Base-by-base conservation (phyloP, 2,888 invertebrate genomes). In the Parapristionchus giblindavisi region DNA sequence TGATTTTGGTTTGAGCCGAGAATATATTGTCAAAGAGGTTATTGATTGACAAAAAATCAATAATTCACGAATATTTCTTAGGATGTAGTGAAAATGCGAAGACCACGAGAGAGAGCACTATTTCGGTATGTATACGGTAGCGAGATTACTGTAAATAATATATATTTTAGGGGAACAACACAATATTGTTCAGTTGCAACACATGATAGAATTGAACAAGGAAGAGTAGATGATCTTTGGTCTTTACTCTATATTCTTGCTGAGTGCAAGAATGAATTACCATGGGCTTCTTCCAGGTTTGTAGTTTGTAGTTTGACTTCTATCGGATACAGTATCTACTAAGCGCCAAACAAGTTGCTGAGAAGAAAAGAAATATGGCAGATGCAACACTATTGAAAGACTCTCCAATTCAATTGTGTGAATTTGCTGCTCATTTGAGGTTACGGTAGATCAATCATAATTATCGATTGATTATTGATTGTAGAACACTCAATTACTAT, bases 151-250 rank as follows among this genome's bases (percentile, higher is more conserved):
- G n/a, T n/a, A n/a, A n/a, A n/a, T n/a, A n/a, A n/a, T 14, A 48
- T 48, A 14, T 21, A 21, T 21, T 48, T 48, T 48, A 71, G 71
- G 21, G 71, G 71, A 27, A 71, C 71, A 43, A 71, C 58, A 3
- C 56, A 40, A 27, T 71, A 71, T 40, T 71, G 71, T 58, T 71
- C 71, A 29, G 56, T 71, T n/a, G 71, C 71, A 32, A 58, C 71
- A 21, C 71, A 71, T 40, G 71, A 71, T 40, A 36, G 58, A n/a
- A 56, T 71, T n/a, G 71, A 71, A 58, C 71, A 71, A 52, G 71
- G 71, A 43, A 38, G 71, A 38, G 29, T 29, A 17, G 71, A 71
- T 58, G 71, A 71, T 40, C 71, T 71, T 27, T 71, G 71, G 71
- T 71, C 71, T 27, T 29, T 71, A 43, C 71, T 71, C 27, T 71